phyloP scores from a whole-genome alignment of 2,888 invertebrate genomes.

The Drosophila yooni region DNA sequence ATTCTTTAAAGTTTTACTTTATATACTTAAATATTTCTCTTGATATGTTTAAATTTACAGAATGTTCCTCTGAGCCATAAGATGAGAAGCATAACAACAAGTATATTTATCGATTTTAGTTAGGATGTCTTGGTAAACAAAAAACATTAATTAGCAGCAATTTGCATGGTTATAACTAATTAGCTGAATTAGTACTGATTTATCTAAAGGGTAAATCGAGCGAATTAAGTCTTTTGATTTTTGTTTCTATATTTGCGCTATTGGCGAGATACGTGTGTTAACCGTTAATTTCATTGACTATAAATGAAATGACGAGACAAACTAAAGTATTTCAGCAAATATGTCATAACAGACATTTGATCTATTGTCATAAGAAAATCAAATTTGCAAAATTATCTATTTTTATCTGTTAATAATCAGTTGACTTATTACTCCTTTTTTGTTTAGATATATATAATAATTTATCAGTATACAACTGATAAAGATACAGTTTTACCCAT shows the following conservation, averaged over 20 bases:
- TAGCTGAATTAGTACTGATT: not conserved
- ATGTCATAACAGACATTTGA: not conserved
- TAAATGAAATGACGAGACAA: not conserved
- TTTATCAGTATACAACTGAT: not conserved
- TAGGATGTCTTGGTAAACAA: not conserved
- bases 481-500: not conserved
- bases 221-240: not conserved
- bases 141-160: not conserved
- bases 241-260: not conserved
- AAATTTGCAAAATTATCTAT: not conserved
- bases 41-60: not conserved
- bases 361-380: not conserved
- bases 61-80: not conserved
- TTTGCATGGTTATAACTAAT: not conserved
- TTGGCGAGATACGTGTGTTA: not conserved
- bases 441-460: not conserved
- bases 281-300: not conserved
- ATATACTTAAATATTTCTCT: not conserved
- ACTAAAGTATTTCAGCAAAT: not conserved
- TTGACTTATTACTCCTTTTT: not conserved
- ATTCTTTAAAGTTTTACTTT: not conserved
- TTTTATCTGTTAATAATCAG: not conserved
- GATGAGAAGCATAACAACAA: not conserved
- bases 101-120: not conserved
- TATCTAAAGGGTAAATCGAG: not conserved